phyloP scores from a whole-genome alignment of 2,797 vertebrate species.

The Tragopan temminckii region DNA sequence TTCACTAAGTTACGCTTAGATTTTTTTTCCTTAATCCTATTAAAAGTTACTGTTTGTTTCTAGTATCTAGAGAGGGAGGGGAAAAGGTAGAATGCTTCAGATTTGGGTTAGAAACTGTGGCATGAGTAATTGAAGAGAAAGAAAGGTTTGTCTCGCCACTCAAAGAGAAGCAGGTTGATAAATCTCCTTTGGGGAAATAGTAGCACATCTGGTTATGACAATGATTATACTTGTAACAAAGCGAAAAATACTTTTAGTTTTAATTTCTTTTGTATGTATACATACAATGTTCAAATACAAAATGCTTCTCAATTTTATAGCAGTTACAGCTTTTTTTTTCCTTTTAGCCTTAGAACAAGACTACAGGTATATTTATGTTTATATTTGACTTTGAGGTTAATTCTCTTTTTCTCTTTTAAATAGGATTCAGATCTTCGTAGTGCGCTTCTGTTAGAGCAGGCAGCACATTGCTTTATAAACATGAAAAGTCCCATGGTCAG shows the following conservation, averaged over 20 bases:
- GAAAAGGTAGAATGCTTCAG: slow-evolving; percentile 69
- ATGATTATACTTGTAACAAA: rapidly evolving
- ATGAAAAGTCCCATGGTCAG: slow-evolving; percentile 98
- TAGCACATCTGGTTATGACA: background rate
- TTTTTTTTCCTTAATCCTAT: background rate
- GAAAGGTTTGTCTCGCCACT: slow-evolving; percentile 26
- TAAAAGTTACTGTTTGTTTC: slow-evolving; percentile 73
- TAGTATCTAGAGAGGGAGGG: background rate
- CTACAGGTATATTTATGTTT: background rate
- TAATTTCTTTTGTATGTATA: background rate
- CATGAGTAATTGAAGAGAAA: slow-evolving; percentile 57
- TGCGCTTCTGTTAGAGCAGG: slow-evolving; percentile 95
- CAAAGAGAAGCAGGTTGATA: background rate
- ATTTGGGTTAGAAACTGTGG: slow-evolving; percentile 44
- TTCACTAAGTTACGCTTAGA: background rate
- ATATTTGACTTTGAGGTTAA: background rate
- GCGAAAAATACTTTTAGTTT: background rate
- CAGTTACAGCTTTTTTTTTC: background rate
- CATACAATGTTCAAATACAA: background rate
- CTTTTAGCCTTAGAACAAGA: background rate
- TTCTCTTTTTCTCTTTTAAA: slow-evolving; percentile 33
- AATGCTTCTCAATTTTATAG: background rate
- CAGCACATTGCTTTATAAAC: slow-evolving; percentile 97
- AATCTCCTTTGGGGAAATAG: background rate
- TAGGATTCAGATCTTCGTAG: slow-evolving; percentile 97